Percentiles rank a stretch among this genome's conserved stretches.
These are phyloP conservation scores for Diadema setosum DNA, from an alignment of 35 echinoderm and acorn worm species.

Conservation along the genomic window DNA sequence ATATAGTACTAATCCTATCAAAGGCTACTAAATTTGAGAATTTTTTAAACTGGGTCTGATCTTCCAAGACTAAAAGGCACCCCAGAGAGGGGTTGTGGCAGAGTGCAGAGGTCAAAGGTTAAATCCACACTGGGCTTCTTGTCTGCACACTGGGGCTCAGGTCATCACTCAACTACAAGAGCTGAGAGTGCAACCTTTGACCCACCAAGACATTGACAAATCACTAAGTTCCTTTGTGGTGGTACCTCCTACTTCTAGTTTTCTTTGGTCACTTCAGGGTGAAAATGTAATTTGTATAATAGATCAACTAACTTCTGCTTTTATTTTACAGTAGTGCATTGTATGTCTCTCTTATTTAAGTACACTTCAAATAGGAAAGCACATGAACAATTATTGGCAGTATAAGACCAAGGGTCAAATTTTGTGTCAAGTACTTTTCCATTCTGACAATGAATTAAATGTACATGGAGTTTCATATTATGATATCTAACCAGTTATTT, in stretches of 20 bases:
- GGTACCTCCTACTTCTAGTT: too few species aligned
- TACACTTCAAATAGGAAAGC: neutral
- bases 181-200: neutral
- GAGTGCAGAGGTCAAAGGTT: slow-evolving; percentile 10
- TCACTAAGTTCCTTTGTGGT: neutral
- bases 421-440: too few species aligned
- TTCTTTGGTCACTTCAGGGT: neutral
- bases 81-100: neutral
- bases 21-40: too few species aligned
- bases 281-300: neutral
- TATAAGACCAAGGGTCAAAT: too few species aligned
- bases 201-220: neutral
- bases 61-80: neutral
- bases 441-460: too few species aligned
- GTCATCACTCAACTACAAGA: slow-evolving; percentile 19
- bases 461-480: too few species aligned
- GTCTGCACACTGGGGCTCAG: slow-evolving; percentile 21
- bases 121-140: slow-evolving; percentile 22
- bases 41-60: neutral
- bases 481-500: too few species aligned
- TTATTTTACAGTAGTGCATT: neutral
- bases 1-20: too few species aligned
- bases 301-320: neutral
- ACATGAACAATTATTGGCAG: too few species aligned
- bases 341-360: neutral